phyloP scores from a whole-genome alignment of 1,140 invertebrate species.

The Leptopilina boulardi region DNA sequence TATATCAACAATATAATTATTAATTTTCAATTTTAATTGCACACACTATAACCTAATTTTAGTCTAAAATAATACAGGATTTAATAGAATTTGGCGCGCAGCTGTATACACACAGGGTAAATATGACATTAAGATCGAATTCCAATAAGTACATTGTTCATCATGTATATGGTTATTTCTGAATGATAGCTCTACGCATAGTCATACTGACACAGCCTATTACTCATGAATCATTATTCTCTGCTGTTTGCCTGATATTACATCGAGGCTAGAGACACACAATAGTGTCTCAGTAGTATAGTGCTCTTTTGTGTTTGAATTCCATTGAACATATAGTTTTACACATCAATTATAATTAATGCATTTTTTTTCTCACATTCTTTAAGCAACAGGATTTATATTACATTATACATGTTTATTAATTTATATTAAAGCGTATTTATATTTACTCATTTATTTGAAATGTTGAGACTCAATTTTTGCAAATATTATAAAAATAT shows the following conservation, averaged over 20 bases:
- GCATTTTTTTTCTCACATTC: not conserved
- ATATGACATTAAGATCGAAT: constrained; percentile 15
- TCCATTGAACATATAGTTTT: constrained; percentile 16
- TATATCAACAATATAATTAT: not conserved
- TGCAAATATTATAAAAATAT: too few species aligned
- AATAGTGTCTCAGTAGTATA: constrained; percentile 12
- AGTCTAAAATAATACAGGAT: not conserved
- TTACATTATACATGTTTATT: too few species aligned
- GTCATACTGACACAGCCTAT: constrained; percentile 10
- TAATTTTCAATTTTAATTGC: not conserved
- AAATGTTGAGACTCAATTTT: too few species aligned
- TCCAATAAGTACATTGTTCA: constrained; percentile 3
- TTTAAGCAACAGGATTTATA: too few species aligned
- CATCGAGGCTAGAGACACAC: not conserved
- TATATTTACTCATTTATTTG: too few species aligned
- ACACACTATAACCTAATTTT: not conserved
- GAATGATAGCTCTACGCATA: not conserved
- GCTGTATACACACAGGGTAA: not conserved
- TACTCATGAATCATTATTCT: constrained; percentile 25
- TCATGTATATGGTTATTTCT: not conserved
- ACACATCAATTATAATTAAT: not conserved
- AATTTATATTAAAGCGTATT: too few species aligned
- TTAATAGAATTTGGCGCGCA: not conserved
- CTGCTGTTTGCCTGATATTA: not conserved
- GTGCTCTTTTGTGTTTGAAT: not conserved